Base-by-base conservation (phyloP, 2,797 vertebrate species). In the Clarias laeviceps region DNA sequence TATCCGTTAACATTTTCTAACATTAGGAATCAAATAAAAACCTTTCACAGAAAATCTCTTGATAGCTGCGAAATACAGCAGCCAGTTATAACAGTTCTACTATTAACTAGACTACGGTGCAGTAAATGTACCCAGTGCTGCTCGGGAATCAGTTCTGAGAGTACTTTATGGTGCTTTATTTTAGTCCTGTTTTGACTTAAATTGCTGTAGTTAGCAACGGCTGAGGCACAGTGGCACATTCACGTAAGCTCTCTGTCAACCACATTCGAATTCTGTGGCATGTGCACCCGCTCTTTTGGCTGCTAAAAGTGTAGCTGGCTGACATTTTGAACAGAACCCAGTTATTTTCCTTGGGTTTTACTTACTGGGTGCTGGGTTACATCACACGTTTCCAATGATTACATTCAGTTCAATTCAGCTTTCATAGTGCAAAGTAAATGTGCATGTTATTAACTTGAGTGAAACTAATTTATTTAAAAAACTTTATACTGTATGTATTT, bases 81-180 rank as follows among this genome's bases (percentile, higher is more conserved):
- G 59, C 11, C 22, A 9, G 5, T 18, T 80, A 7, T 45, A 27
- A 18, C 9, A 27, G 59, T 64, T 62, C 8, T 40, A n/a, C 1
- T 22, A 2, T 79, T 61, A 79, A 61, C 7, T 57, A 27, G 22
- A 0, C 20, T 65, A 50, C 20, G 4, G 37, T 65, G 22, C 40
- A 32, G 79, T 29, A 14, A 65, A 54, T 80, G 6, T 54, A 62
- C 18, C 18, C 29, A 32, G 54, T 54, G 27, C 61, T 80, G n/a
- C 17, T 18, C 24, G 32, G 79, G 22, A 66, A 5, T 64, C 54
- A 32, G 9, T 54, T 50, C 24, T 64, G 34, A 50, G 37, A 6
- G n/a, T 50, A n/a, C 62, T 80, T 80, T 54, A 80, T 54, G 18
- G n/a, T 15, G 79, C n/a, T 80, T 80, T 80, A 80, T 80, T 65